Base-by-base conservation (phyloP, 2,888 invertebrate genomes). In the Priocnemis perturbator region DNA sequence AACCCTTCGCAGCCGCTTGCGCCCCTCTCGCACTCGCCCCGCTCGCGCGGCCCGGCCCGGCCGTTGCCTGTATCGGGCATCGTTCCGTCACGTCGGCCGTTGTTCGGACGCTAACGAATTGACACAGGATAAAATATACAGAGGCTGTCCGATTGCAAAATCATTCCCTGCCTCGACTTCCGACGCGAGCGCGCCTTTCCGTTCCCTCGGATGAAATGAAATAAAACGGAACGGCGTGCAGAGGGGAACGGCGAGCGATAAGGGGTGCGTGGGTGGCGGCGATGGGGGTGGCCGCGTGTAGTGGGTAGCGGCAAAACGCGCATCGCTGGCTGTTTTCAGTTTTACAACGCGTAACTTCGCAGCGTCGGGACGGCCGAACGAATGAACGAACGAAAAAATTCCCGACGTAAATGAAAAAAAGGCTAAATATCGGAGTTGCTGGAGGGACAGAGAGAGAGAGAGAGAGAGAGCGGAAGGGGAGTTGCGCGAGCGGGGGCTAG, bases 351-450 rank as follows among this genome's bases (percentile, higher is more conserved):
- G 73, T 78, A 81, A 80, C 76, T 80, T 80, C 65, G 71, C 71
- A 72, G 68, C 67, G 67, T 67, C 64, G 71, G 77, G 64, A 78
- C 71, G 69, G 74, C 74, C 72, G 74, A 70, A 73, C 74, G 74
- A 63, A 67, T 71, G 59, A 70, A 65, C 57, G 66, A 67, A 65
- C 52, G 67, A 71, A 77, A 79, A 77, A 79, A 75, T 74, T 57
- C 76, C 72, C 72, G 73, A 72, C 65, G 74, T 53, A 63, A 66
- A 79, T 74, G 68, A 73, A 81, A 80, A 78, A 76, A 77, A 69
- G 71, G 76, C 83, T 85, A 83, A 83, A 86, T 82, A 84, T 83
- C 79, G 81, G 78, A 81, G 79, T 76, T 74, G 70, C 73, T 50
- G 30, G 62, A 21, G 60, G 64, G 60, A 50, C 59, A 67, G 66